These are phyloP conservation scores for Festucalex cinctus DNA, from an alignment of 2,113 vertebrate genomes.

Conservation along the genomic window DNA sequence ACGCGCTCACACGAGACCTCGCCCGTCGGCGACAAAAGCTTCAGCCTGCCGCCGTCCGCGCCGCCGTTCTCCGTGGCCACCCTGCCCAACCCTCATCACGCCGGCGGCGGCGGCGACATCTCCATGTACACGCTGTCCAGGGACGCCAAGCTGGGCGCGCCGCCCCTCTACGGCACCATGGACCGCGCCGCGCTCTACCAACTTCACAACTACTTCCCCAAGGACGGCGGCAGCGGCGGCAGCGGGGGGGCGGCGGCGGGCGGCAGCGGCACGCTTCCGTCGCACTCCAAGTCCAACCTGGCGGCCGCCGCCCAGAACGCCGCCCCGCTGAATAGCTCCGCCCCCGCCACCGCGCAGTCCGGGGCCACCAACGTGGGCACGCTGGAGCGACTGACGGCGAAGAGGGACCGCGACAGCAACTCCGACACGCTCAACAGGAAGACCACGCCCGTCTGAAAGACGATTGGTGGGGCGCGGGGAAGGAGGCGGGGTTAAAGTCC, in stretches of 20 bases:
- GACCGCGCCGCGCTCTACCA: slow-evolving; percentile 83
- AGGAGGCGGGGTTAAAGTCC: neutral
- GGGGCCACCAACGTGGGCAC: slow-evolving; percentile 68
- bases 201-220: slow-evolving; percentile 88
- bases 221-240: slow-evolving; percentile 68
- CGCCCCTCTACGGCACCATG: slow-evolving; percentile 75
- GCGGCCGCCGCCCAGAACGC: slow-evolving; percentile 64
- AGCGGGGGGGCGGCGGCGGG: slow-evolving; percentile 42
- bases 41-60: slow-evolving; percentile 67
- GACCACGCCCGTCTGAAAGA: slow-evolving; percentile 80
- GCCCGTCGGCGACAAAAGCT: slow-evolving; percentile 72
- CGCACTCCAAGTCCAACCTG: slow-evolving; percentile 76
- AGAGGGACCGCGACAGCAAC: slow-evolving; percentile 79
- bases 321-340: slow-evolving; percentile 73
- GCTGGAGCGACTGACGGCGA: slow-evolving; percentile 68
- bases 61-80: slow-evolving; percentile 77
- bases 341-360: slow-evolving; percentile 66
- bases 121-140: slow-evolving; percentile 88
- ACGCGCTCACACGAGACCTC: slow-evolving; percentile 72
- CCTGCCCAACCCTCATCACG: slow-evolving; percentile 75
- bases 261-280: slow-evolving; percentile 71
- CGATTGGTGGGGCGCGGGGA: neutral
- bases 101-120: slow-evolving; percentile 77
- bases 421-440: slow-evolving; percentile 90
- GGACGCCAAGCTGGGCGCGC: slow-evolving; percentile 77